Base-by-base conservation (phyloP, 2,113 vertebrate genomes). In the Salvelinus fontinalis region DNA sequence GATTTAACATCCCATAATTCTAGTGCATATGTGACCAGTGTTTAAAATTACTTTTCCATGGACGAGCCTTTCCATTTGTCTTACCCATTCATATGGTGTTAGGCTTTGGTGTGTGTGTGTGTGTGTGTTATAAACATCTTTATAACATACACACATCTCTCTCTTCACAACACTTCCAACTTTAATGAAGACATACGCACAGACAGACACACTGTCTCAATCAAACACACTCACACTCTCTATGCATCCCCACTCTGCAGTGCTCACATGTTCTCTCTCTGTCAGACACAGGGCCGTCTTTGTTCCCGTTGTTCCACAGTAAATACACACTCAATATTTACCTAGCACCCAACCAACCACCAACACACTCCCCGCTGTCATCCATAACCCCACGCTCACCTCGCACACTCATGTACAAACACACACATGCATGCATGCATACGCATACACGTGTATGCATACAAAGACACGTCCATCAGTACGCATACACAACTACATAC, bases 351-450 rank as follows among this genome's bases (percentile, higher is more conserved):
- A 44, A 11, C 39, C 39, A 44, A 44, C 39, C 39, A 44, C 39
- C 39, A 11, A 44, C 39, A 12, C 39, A 11, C 9, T 34, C 34
- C 5, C 34, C 34, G 11, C 39, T 12, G 39, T 9, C 39, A 44
- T 44, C 39, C 9, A 44, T 11, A 44, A 12, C 39, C 9, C 9
- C 39, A 44, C 9, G 9, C 9, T 44, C 39, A 12, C 39, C 39
- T 44, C 2, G 9, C 39, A 68, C 67, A 74, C 77, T 49, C 54
- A 70, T 57, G 67, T 60, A 59, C 49, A 67, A 64, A 78, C 76
- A 78, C 71, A 73, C 70, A 78, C 54, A 65, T 27, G 69, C 16
- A 65, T 27, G 69, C 16, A 74, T 72, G 34, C 74, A 64, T n/a
- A 64, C 22, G 2, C 60, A 26, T 1, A 11, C 62, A 26, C 64